phyloP scores from a whole-genome alignment of 1,140 invertebrate species.

The Holcopasites calliopsidis region DNA sequence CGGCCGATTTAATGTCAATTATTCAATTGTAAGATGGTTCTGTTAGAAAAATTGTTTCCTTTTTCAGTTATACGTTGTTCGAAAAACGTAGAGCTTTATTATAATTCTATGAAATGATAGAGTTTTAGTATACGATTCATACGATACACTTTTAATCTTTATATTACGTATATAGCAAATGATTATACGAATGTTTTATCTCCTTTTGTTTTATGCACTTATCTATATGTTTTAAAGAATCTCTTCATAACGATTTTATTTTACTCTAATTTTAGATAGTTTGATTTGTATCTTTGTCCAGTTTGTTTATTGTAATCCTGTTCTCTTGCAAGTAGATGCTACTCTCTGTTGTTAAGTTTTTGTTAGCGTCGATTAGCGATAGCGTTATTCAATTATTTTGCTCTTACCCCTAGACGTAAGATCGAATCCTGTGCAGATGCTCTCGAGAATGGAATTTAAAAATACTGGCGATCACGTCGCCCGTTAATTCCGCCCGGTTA shows the following conservation, averaged over 20 bases:
- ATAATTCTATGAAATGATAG: neutral
- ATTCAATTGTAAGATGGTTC: neutral
- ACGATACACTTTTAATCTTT: neutral
- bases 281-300: neutral
- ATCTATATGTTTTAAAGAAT: no score
- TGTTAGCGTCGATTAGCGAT: neutral
- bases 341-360: neutral
- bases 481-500: neutral
- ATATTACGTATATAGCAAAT: neutral
- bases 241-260: neutral
- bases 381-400: neutral
- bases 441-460: neutral
- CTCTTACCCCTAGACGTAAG: neutral
- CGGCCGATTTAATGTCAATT: neutral
- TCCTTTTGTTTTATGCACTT: neutral
- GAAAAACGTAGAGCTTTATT: neutral
- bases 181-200: neutral
- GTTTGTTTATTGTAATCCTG: neutral
- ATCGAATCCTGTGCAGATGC: neutral
- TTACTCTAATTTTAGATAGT: neutral
- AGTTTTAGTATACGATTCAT: neutral
- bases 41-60: neutral
- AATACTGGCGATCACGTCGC: conserved; percentile 19
- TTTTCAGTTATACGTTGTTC: neutral
- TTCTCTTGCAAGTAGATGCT: neutral